Conservation (phyloP, 2,888 invertebrate species). For the Microplitis manilae region DNA sequence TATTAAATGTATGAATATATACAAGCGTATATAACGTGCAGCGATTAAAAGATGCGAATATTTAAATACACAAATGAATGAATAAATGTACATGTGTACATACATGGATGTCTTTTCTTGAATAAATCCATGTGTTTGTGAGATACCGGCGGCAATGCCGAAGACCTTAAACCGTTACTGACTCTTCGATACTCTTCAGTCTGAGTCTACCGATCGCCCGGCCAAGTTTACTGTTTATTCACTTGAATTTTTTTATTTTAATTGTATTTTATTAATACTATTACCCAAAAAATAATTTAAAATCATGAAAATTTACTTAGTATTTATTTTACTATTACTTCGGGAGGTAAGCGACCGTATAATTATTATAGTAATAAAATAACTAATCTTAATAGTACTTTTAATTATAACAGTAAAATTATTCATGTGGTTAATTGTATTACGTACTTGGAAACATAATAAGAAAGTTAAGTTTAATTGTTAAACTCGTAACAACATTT, state of each 20-base stretch:
- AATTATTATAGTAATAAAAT: slow-evolving; percentile 9
- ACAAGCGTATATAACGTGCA: slow-evolving; percentile 3
- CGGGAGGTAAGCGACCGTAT: slow-evolving; percentile 51
- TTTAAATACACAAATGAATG: slow-evolving; percentile 46
- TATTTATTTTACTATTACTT: slow-evolving; percentile 48
- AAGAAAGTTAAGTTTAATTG: not conserved
- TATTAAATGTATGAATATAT: not conserved
- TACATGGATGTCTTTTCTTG: slow-evolving; percentile 14
- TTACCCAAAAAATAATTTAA: not conserved
- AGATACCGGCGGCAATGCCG: slow-evolving; percentile 54
- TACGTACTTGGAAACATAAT: not conserved
- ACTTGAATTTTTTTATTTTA: not conserved
- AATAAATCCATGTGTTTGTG: slow-evolving; percentile 27
- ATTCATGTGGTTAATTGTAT: not conserved
- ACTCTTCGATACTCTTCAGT: slow-evolving; percentile 62
- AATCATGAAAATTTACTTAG: slow-evolving; percentile 51
- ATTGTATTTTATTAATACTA: not conserved
- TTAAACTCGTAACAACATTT: not conserved
- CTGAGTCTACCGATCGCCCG: slow-evolving; percentile 58
- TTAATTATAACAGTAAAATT: not conserved
- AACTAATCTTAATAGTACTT: not conserved
- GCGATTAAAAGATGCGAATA: slow-evolving; percentile 42
- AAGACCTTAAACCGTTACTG: slow-evolving; percentile 65
- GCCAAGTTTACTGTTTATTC: slow-evolving; percentile 49
- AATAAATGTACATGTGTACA: slow-evolving; percentile 40